Evolutionary conservation across 2,888 invertebrate genomes (phyloP).

Genomic region (Hyppa rectilinea): DNA sequence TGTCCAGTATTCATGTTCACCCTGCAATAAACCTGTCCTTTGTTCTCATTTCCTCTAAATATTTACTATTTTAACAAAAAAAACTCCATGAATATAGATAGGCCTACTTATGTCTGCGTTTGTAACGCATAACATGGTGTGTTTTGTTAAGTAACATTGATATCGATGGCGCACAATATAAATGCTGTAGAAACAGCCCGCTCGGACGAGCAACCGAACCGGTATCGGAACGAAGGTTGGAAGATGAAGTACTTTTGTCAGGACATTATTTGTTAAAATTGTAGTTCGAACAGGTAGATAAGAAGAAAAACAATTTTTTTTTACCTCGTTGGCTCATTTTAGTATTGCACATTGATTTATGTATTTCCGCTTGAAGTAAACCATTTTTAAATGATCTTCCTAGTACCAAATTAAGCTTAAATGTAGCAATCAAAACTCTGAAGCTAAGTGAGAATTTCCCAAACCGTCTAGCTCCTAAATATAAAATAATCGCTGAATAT

Average conservation of each 20-base stretch:
- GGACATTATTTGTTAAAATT: neutral
- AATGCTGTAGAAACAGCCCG: slow-evolving; percentile 62
- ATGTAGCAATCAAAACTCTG: neutral
- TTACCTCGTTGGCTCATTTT: too few relatives aligned
- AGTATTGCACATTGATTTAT: neutral
- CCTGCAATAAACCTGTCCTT: neutral
- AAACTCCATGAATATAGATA: slow-evolving; percentile 22
- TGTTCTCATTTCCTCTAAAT: neutral
- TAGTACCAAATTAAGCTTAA: neutral
- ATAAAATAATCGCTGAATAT: neutral
- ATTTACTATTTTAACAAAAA: neutral
- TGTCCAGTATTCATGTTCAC: neutral
- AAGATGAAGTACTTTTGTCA: neutral
- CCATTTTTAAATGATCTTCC: neutral
- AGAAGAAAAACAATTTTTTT: too few relatives aligned
- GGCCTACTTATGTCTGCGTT: slow-evolving; percentile 45
- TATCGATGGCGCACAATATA: slow-evolving; percentile 63
- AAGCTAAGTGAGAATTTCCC: neutral
- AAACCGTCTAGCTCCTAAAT: neutral
- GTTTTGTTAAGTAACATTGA: slow-evolving; percentile 57
- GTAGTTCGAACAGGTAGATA: neutral
- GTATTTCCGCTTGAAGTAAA: neutral
- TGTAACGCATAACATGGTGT: slow-evolving; percentile 37
- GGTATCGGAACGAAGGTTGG: neutral
- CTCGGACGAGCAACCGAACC: neutral